Evolutionary conservation across 2,797 vertebrate genomes (phyloP).

Genomic region (Margarornis squamiger): DNA sequence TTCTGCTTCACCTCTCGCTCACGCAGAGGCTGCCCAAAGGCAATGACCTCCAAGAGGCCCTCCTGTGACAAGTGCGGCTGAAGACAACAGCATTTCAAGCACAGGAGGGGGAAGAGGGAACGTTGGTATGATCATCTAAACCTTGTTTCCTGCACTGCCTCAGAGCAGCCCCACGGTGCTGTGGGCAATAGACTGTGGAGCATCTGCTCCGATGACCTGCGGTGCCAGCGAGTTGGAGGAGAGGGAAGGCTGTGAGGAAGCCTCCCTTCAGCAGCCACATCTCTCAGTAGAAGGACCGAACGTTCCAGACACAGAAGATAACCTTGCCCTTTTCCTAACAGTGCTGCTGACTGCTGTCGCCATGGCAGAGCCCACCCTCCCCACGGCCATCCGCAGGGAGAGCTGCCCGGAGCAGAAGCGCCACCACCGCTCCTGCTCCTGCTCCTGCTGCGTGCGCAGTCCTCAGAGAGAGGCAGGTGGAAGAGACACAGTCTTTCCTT

Average conservation of each 20-base stretch:
- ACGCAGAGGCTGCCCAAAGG: fast-evolving
- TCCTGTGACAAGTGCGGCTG: fast-evolving
- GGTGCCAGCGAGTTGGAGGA: fast-evolving
- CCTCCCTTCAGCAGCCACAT: fast-evolving
- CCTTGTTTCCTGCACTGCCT: background rate
- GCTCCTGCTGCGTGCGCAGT: background rate
- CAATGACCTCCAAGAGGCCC: background rate
- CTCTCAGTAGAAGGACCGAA: fast-evolving
- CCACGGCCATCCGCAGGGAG: fast-evolving
- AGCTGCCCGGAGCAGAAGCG: background rate
- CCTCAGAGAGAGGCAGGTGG: background rate
- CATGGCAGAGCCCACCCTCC: background rate
- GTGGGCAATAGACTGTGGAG: fast-evolving
- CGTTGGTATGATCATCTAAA: fast-evolving
- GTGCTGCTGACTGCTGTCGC: fast-evolving
- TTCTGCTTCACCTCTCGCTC: fast-evolving
- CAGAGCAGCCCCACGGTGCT: fast-evolving
- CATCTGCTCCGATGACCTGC: background rate
- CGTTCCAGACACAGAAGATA: background rate
- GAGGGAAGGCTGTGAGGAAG: background rate
- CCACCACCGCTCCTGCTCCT: background rate
- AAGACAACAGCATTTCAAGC: background rate
- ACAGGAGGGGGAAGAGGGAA: background rate
- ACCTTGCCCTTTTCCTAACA: background rate
- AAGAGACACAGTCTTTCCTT: background rate